A percentile compares a stretch with the other conserved stretches of the same genome.
Evolutionary conservation across 2,113 vertebrate genomes (phyloP).

Genomic region (Micromys minutus): DNA sequence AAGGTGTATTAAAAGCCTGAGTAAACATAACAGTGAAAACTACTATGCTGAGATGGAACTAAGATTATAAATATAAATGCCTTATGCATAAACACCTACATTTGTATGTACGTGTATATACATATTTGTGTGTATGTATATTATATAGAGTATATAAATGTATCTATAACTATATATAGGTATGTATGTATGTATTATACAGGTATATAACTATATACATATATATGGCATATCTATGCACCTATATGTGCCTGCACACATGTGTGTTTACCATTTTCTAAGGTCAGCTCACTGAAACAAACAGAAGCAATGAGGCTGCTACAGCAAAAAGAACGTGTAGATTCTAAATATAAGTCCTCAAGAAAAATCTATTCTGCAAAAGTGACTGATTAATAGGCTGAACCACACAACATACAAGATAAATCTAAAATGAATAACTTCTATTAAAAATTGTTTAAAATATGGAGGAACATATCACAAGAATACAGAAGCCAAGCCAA

Average conservation of each 20-base stretch:
- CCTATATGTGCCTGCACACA: neutral
- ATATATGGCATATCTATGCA: neutral
- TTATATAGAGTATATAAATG: too few relatives aligned
- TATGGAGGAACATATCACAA: neutral
- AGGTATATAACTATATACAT: neutral
- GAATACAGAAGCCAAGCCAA: neutral
- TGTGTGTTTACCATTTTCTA: neutral
- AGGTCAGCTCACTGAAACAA: neutral
- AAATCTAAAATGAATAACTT: neutral
- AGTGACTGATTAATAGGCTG: neutral
- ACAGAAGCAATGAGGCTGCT: neutral
- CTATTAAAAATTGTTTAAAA: neutral
- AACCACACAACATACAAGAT: neutral
- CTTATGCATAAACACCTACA: neutral
- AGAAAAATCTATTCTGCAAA: neutral
- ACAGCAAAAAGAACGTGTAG: neutral
- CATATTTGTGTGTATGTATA: too few relatives aligned
- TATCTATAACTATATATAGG: too few relatives aligned
- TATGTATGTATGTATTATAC: neutral
- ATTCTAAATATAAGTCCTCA: slow-evolving; percentile 11
- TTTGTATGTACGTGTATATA: neutral
- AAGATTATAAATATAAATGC: neutral
- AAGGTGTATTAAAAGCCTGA: neutral
- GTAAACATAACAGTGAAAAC: neutral
- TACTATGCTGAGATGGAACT: neutral